These are phyloP conservation scores for Otocyon megalotis DNA, from an alignment of 2,113 vertebrate genomes.

Conservation along the genomic window DNA sequence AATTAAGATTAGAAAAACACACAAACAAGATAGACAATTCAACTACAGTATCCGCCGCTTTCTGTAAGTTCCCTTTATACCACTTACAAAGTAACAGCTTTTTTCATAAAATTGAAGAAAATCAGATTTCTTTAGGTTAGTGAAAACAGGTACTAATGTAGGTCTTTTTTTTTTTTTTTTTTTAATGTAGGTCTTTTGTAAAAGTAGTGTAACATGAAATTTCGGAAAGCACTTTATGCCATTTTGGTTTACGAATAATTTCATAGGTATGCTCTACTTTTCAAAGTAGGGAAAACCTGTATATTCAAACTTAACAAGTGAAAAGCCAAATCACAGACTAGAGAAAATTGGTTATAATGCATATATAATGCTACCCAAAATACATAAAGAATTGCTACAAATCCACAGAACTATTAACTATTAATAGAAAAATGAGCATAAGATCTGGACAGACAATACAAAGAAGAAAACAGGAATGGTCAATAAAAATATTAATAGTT, in stretches of 20 bases:
- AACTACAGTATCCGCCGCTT: neutral
- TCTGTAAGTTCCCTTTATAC: neutral
- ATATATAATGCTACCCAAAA: neutral
- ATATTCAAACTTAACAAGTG: neutral
- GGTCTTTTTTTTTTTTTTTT: no score
- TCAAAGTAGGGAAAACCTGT: neutral
- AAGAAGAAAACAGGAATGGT: neutral
- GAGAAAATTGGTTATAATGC: neutral
- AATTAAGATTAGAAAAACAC: neutral
- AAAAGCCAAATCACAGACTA: conserved; percentile 6
- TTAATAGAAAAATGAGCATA: conserved; percentile 12
- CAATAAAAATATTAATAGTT: neutral
- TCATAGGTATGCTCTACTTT: neutral
- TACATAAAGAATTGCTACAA: neutral
- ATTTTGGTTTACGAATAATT: neutral
- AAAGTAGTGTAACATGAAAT: neutral
- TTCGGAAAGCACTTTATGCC: neutral
- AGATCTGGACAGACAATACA: neutral
- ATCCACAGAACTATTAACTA: neutral
- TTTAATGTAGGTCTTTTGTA: neutral
- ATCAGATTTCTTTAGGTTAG: neutral
- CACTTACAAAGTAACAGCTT: neutral
- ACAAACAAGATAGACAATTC: neutral
- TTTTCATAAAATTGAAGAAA: neutral
- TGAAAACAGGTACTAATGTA: neutral